Conservation (phyloP, 2,797 vertebrate genomes). For the Ceryle rudis region DNA sequence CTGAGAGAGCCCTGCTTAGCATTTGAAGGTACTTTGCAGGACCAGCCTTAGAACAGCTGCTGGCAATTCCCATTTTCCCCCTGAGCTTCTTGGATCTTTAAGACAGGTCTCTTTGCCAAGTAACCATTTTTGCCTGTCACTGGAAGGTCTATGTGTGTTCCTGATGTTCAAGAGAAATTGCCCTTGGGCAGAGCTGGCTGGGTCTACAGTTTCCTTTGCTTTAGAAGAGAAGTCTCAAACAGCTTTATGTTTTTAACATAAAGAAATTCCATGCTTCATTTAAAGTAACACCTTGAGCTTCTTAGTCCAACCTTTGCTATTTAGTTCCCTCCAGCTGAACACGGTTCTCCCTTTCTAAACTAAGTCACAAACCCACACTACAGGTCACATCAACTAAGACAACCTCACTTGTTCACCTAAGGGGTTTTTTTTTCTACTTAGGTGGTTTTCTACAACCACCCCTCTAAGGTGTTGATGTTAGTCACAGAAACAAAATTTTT, state of each 20-base stretch:
- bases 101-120: neutral
- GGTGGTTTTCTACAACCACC: neutral
- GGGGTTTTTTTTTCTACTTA: neutral
- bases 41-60: neutral
- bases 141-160: neutral
- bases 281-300: neutral
- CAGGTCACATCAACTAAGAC: neutral
- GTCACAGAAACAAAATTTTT: neutral
- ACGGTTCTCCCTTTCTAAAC: neutral
- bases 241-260: neutral
- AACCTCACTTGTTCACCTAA: neutral
- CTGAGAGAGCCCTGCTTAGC: accelerated
- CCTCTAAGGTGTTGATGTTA: neutral
- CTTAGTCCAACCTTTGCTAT: neutral
- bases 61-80: neutral
- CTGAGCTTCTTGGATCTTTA: neutral
- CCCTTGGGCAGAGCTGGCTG: neutral
- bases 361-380: neutral
- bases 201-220: neutral
- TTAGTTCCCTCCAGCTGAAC: neutral
- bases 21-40: neutral
- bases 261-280: neutral
- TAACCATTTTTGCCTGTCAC: neutral
- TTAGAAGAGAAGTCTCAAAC: neutral
- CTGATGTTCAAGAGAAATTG: neutral